Evolutionary conservation across 2,888 invertebrate species (phyloP).

Genomic region (Ethmia dodecea): DNA sequence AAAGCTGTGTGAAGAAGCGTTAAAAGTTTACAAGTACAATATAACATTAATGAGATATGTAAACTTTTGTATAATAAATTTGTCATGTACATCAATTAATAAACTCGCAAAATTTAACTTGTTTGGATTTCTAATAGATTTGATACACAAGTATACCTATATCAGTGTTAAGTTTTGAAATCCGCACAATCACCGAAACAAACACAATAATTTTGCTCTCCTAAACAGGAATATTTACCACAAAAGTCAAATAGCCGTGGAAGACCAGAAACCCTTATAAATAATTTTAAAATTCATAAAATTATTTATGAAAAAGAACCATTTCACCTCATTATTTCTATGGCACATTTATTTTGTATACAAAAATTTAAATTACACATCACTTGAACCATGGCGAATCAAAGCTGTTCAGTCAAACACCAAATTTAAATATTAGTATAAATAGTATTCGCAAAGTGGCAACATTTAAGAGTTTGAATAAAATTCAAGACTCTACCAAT

Average conservation of each 20-base stretch:
- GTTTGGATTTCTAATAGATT: too few species aligned
- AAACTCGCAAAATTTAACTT: constrained; percentile 28
- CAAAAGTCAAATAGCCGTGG: too few species aligned
- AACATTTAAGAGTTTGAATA: too few species aligned
- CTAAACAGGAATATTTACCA: too few species aligned
- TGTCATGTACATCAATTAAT: constrained; percentile 17
- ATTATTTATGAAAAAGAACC: too few species aligned
- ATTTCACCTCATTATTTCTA: neutral
- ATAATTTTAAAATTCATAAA: too few species aligned
- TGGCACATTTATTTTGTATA: constrained; percentile 10
- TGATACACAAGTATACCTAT: too few species aligned
- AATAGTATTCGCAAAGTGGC: constrained; percentile 3
- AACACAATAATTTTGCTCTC: too few species aligned
- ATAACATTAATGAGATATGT: constrained; percentile 53
- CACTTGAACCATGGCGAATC: constrained; percentile 9
- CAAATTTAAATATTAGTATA: constrained; percentile 3
- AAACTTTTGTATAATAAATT: constrained; percentile 40
- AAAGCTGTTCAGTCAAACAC: constrained; percentile 11
- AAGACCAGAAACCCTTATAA: too few species aligned
- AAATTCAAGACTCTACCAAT: too few species aligned
- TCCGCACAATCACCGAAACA: too few species aligned
- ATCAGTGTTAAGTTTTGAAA: too few species aligned
- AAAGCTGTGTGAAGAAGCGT: constrained; percentile 27
- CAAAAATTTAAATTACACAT: constrained; percentile 9
- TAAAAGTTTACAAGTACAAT: constrained; percentile 31